phyloP scores from a whole-genome alignment of 2,888 invertebrate genomes.

The Carcina quercana region DNA sequence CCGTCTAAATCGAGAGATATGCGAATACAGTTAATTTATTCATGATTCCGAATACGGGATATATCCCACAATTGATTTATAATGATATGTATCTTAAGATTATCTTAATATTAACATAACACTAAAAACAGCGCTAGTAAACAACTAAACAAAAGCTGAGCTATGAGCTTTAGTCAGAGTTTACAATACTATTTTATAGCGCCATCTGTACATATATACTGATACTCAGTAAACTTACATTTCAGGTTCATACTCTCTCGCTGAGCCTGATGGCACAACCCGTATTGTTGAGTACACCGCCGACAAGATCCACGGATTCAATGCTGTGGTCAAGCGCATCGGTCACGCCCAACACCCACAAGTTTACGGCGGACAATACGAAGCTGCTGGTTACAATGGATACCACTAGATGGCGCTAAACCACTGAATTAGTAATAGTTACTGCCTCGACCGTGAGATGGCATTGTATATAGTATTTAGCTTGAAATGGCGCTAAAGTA shows the following conservation, averaged over 20 bases:
- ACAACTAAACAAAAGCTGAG: no score
- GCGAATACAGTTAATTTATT: no score
- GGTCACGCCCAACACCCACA: conserved; percentile 65
- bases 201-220: conserved; percentile 5
- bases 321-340: conserved; percentile 66
- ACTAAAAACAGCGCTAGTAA: no score
- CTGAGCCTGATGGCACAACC: conserved; percentile 67
- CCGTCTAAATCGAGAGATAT: no score
- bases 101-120: no score
- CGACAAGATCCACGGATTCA: conserved; percentile 66
- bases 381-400: conserved; percentile 40
- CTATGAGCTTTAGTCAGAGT: no score
- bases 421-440: conserved; percentile 16
- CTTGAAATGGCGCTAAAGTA: conserved; percentile 9
- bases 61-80: no score
- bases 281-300: conserved; percentile 70
- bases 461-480: conserved; percentile 23
- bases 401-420: conserved; percentile 48
- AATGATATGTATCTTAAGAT: no score
- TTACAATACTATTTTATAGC: not conserved
- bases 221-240: not conserved
- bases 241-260: conserved; percentile 65
- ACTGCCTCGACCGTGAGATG: conserved; percentile 28
- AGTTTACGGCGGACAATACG: conserved; percentile 43
- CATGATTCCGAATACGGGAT: no score